Evolutionary conservation across 2,113 vertebrate species (phyloP).

Genomic region (Psilopogon haemacephalus): DNA sequence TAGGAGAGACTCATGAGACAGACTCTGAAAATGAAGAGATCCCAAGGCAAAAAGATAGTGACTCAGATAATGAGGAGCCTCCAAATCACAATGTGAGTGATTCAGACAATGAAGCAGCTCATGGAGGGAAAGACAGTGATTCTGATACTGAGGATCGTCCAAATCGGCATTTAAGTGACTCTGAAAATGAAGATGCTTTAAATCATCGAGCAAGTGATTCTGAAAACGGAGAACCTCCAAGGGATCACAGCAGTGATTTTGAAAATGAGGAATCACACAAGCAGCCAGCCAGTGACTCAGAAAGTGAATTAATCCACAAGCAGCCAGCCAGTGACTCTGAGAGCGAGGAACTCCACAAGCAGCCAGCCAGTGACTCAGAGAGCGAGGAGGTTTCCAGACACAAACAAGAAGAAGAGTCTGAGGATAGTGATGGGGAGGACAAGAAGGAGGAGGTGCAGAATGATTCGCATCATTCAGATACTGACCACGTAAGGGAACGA

Average conservation of each 20-base stretch:
- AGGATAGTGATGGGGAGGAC: conserved; percentile 73
- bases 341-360: conserved; percentile 45
- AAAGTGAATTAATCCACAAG: conserved; percentile 54
- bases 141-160: conserved; percentile 74
- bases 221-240: conserved; percentile 75
- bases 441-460: conserved; percentile 63
- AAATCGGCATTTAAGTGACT: conserved; percentile 66
- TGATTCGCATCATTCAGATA: conserved; percentile 60
- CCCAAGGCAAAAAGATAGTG: conserved; percentile 64
- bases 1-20: conserved; percentile 37
- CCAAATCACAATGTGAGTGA: conserved; percentile 66
- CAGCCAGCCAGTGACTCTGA: conserved; percentile 63
- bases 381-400: conserved; percentile 60
- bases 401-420: conserved; percentile 77
- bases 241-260: conserved; percentile 77
- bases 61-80: conserved; percentile 73
- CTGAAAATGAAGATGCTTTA: conserved; percentile 71
- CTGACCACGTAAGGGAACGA: conserved; percentile 37
- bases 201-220: conserved; percentile 77
- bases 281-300: conserved; percentile 55
- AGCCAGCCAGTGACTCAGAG: conserved; percentile 68
- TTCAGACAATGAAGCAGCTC: conserved; percentile 77
- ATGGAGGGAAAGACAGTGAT: conserved; percentile 79
- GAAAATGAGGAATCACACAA: conserved; percentile 72
- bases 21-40: conserved; percentile 78